Evolutionary conservation across 1,140 invertebrate genomes (phyloP).

Genomic region (Hyphantria cunea): DNA sequence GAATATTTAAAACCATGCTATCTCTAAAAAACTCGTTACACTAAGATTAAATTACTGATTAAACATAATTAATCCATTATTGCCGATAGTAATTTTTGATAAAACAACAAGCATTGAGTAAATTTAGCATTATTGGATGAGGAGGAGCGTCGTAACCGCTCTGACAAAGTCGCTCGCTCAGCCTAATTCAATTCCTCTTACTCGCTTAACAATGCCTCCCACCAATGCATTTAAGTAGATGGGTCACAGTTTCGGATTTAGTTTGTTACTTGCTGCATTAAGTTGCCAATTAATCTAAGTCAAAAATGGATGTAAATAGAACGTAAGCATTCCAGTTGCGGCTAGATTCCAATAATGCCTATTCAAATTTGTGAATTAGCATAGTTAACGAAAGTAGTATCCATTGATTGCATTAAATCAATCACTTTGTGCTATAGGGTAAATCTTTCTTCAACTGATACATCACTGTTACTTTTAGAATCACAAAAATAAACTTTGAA

Average conservation of each 20-base stretch:
- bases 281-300: constrained; percentile 65
- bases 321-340: constrained; percentile 36
- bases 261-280: constrained; percentile 64
- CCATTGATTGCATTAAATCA: constrained; percentile 24
- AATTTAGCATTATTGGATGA: too few species aligned
- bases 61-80: too few species aligned
- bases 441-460: not conserved
- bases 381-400: constrained; percentile 27
- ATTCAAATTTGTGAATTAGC: constrained; percentile 30
- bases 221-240: constrained; percentile 63
- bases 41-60: too few species aligned
- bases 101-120: too few species aligned
- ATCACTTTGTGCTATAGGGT: not conserved
- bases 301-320: constrained; percentile 44
- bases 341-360: constrained; percentile 26
- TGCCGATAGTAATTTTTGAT: too few species aligned
- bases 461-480: not conserved
- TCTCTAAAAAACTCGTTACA: too few species aligned
- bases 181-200: constrained; percentile 66
- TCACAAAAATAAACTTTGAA: too few species aligned
- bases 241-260: constrained; percentile 63
- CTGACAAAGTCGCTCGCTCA: constrained; percentile 43
- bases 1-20: too few species aligned
- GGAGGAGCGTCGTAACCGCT: constrained; percentile 29
- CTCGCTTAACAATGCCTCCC: constrained; percentile 60